Evolutionary conservation across 1,140 invertebrate genomes (phyloP), one percentile per base, ranked within the genome.

Genomic region (Sitophilus oryzae): DNA sequence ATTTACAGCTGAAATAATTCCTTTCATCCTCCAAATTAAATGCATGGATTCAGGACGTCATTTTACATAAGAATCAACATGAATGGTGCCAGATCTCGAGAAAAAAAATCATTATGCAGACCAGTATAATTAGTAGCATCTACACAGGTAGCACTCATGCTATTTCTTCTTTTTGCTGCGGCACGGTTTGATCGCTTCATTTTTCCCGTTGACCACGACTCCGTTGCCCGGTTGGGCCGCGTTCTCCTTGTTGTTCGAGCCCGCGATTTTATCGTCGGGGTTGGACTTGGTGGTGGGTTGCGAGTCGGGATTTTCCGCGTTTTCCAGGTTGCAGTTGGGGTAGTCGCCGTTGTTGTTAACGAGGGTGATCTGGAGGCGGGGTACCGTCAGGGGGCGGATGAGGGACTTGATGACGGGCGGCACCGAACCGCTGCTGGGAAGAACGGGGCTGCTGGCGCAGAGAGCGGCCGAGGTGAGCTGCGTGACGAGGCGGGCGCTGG

Each of bases 401-500:
- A 81, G 69, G 40, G 76, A 80, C 61, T 79, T 80, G 2, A 79
- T 76, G 20, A 75, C 73, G 2, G 78, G 75, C 16, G 78, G 74
- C 1, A 75, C 72, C 5, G 64, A 66, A 20, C 70, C 65, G 19
- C 65, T 63, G 50, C 75, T 69, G 11, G 81, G 81, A 40, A 83
- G 71, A 5, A 78, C 79, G 0, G 81, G 79, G 42, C 79, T 77
- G 52, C 78, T 78, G 3, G 79, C 81, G 65, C 81, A 83, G 2
- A 83, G 70, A 0, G 80, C 80, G 0, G 81, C 81, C 25, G 76
- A 77, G 3, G 80, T 82, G 11, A 83, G 64, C 57, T 82, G 79
- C 2, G 79, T 78, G 14, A 82, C 77, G 18, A 82, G 61, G 74
- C 63, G 73, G 71, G 63, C 66, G 72, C 63, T 72, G 59, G 59